Conservation (phyloP, 2,113 vertebrate genomes). For the Mastomys coucha region DNA sequence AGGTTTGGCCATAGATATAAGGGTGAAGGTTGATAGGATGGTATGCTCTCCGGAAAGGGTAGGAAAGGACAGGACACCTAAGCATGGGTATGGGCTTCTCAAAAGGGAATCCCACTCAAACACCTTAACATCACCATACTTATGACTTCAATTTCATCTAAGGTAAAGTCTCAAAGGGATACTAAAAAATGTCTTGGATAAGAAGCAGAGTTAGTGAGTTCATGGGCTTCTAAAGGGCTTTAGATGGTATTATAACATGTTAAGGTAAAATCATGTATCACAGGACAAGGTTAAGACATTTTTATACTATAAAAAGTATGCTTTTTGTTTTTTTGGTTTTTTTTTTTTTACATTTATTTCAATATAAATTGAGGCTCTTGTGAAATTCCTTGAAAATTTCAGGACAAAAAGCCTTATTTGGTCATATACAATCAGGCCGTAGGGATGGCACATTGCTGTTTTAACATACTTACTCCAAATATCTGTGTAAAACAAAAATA, state of each 20-base stretch:
- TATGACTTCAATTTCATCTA: background rate
- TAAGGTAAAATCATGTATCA: background rate
- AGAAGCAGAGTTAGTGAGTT: background rate
- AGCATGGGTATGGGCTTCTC: background rate
- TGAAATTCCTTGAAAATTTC: background rate
- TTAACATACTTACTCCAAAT: background rate
- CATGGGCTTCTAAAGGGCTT: no score
- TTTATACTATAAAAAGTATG: background rate
- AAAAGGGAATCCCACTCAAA: no score
- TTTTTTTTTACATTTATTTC: background rate
- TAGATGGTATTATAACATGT: background rate
- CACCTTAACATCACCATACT: background rate
- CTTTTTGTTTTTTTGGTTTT: no score
- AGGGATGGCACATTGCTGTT: background rate
- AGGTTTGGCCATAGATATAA: background rate
- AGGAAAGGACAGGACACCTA: background rate
- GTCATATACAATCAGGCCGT: background rate
- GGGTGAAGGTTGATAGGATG: background rate
- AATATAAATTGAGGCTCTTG: background rate
- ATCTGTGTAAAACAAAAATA: background rate
- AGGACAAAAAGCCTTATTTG: background rate
- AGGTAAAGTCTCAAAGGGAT: background rate
- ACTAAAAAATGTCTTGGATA: background rate
- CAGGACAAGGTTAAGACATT: background rate
- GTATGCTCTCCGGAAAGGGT: no score